Percentiles rank a stretch among this genome's conserved stretches.
Conservation (phyloP, 2,888 invertebrate species). For the Leptogaster cylindrica region DNA sequence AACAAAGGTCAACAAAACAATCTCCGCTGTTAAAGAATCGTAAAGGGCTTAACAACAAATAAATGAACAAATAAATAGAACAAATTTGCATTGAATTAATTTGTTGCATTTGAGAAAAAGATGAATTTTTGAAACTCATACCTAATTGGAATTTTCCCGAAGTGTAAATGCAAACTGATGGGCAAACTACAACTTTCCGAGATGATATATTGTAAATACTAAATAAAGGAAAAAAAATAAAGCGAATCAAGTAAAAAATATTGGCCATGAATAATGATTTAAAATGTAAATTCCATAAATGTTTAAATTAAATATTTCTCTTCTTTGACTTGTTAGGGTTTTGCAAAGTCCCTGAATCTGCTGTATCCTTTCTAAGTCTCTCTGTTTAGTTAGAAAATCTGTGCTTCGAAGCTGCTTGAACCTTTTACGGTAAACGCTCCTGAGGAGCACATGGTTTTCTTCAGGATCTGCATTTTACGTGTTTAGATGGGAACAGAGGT, state of each 20-base stretch:
- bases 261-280: not conserved
- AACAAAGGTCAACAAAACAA: too few relatives aligned
- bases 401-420: not conserved
- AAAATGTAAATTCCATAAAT: constrained; percentile 12
- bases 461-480: constrained; percentile 6
- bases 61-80: too few relatives aligned
- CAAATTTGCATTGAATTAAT: too few relatives aligned
- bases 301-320: constrained; percentile 4
- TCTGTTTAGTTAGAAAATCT: not conserved
- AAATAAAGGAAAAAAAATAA: not conserved
- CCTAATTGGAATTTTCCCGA: too few relatives aligned
- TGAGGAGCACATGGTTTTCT: not conserved
- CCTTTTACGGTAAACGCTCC: not conserved
- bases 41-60: too few relatives aligned
- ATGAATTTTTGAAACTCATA: too few relatives aligned
- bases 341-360: not conserved
- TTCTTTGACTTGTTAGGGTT: constrained; percentile 18
- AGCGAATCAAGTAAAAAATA: not conserved
- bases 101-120: too few relatives aligned
- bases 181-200: too few relatives aligned
- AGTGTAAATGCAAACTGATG: too few relatives aligned
- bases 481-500: not conserved
- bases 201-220: too few relatives aligned
- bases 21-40: too few relatives aligned
- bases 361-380: not conserved